Evolutionary conservation across 2,113 vertebrate genomes (phyloP), one percentile per base, ranked within the genome.

Genomic region (Choloepus hoffmanni): DNA sequence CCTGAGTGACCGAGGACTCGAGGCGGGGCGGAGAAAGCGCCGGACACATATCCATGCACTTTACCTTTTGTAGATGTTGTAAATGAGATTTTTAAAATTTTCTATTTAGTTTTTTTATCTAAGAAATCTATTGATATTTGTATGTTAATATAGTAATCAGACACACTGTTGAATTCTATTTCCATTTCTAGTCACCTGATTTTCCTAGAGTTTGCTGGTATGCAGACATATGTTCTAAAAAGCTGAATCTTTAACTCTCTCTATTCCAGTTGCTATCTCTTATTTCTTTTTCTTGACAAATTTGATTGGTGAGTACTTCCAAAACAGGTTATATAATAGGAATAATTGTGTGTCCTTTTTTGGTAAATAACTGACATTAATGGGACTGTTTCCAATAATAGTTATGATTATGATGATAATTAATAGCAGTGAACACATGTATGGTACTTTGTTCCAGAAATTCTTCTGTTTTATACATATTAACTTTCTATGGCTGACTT

Each of bases 51-150:
- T 45, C 12, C 43, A 10, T 7, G 0, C 55, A 40, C 74, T 92
- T 93, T 86, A 43, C 53, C 45, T 85, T 77, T 73, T 89, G 23
- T 81, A 60, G 36, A 40, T 48, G 65, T 30, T 76, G 5, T n/a
- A 91, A 89, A 70, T 28, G 74, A 76, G 7, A 15, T 45, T 58
- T 89, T 28, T 0, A 81, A 43, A 73, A 67, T 60, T 60, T 60
- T 91, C 7, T 89, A 91, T 92, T 79, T 24, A 55, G 28, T 84
- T 15, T 78, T 93, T 92, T 92, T 48, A 50, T 73, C 15, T 30
- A 76, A 95, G 24, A 88, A 82, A 67, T n/a, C 14, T 33, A 55
- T 55, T 63, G 67, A 45, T 82, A 60, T 23, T 43, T 12, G 18
- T 86, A 68, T 81, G 24, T 65, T 84, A 58, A 70, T 65, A 13